Conservation (phyloP, 2,888 invertebrate genomes). For the Cacoxenus indagator region DNA sequence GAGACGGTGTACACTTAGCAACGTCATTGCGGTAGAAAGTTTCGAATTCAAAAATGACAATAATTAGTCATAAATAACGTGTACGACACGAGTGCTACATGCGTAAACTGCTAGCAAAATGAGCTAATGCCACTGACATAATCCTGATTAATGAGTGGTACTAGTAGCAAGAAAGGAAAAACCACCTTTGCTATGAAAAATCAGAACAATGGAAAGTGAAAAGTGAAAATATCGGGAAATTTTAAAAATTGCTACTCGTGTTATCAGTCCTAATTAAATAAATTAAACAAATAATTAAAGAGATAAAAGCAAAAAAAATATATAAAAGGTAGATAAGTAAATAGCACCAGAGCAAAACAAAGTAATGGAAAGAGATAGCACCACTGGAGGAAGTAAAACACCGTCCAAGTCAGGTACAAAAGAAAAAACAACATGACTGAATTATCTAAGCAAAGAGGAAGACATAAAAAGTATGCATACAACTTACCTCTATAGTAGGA, state of each 20-base stretch:
- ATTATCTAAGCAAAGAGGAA: too few relatives aligned
- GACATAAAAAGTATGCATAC: too few relatives aligned
- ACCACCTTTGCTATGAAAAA: not conserved
- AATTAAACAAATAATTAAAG: not conserved
- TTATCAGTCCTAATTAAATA: not conserved
- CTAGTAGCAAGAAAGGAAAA: not conserved
- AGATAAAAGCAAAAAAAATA: not conserved
- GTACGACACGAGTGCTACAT: not conserved
- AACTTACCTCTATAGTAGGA: not conserved
- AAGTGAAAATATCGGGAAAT: not conserved
- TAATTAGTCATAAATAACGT: conserved; percentile 32
- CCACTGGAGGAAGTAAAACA: not conserved
- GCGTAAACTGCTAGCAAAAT: conserved; percentile 32
- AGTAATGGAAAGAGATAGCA: not conserved
- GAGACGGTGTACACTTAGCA: not conserved
- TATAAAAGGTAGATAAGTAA: not conserved
- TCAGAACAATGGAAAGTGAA: not conserved
- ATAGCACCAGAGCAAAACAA: not conserved
- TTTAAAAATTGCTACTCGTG: not conserved
- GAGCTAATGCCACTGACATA: conserved; percentile 54
- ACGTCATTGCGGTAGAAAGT: not conserved
- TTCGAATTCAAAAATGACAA: conserved; percentile 20
- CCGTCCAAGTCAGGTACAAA: not conserved
- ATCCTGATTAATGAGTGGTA: conserved; percentile 52
- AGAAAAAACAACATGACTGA: not conserved